Percentiles rank a stretch among this genome's conserved stretches.
phyloP scores from a whole-genome alignment of 2,888 invertebrate genomes.

The Chymomyza procnemis region DNA sequence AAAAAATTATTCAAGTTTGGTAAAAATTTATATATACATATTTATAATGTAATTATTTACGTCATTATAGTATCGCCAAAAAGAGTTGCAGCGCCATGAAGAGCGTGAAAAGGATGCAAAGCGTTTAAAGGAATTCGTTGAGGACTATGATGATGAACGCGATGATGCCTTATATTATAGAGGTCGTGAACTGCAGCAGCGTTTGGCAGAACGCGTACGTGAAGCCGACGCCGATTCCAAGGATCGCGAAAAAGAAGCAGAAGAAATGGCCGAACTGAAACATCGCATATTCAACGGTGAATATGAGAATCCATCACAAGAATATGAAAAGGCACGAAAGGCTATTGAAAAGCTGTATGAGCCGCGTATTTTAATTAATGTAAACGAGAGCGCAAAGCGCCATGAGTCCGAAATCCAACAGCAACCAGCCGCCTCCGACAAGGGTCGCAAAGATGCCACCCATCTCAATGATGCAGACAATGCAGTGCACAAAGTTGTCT shows the following conservation, averaged over 20 bases:
- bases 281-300: conserved; percentile 86
- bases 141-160: conserved; percentile 99
- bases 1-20: not conserved
- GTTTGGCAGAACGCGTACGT: conserved; percentile 94
- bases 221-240: conserved; percentile 95
- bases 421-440: conserved; percentile 78
- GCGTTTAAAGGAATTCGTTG: conserved; percentile 96
- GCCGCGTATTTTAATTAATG: conserved; percentile 89
- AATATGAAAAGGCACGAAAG: conserved; percentile 85
- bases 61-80: conserved; percentile 84
- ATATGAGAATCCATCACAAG: conserved; percentile 82
- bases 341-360: conserved; percentile 90
- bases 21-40: no score
- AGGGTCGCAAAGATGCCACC: conserved; percentile 78
- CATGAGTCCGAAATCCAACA: conserved; percentile 78
- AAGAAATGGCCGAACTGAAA: conserved; percentile 91
- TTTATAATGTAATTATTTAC: conserved; percentile 4
- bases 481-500: conserved; percentile 29
- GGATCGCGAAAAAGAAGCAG: conserved; percentile 92
- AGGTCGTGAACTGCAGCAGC: conserved; percentile 91
- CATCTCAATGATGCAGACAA: conserved; percentile 25
- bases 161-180: conserved; percentile 96
- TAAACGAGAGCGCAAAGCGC: conserved; percentile 79
- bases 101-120: conserved; percentile 95
- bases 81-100: conserved; percentile 89